Base-by-base conservation (phyloP, 2,888 invertebrate genomes). In the Aspidiotus rigidus region DNA sequence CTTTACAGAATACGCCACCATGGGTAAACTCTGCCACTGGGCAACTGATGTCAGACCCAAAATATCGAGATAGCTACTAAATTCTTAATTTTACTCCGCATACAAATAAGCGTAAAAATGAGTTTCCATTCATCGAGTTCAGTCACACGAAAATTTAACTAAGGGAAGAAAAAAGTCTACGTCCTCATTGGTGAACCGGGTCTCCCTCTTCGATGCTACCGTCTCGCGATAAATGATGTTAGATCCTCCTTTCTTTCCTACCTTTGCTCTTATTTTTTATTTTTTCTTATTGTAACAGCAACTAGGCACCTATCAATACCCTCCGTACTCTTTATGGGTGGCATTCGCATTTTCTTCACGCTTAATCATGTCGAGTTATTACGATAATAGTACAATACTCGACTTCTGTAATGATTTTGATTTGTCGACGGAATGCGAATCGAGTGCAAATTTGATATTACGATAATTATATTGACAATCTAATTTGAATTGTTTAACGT, bases 81-180 rank as follows among this genome's bases (percentile, higher is more conserved):
- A 28, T 28, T 28, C 28, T 6, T 44, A 1, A 28, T 61, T 61
- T 9, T 42, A 16, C 41, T 61, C 11, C 16, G 41, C 61, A 42
- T n/a, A 13, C 6, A 61, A 61, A 17, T 17, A 13, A n/a, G 44
- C 61, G 28, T 44, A 61, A 44, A 42, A 44, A 7, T 41, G 16
- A 42, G 16, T n/a, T 49, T n/a, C 40, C 55, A 64, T 64, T 64
- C 64, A 64, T 64, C 54, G 39, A 28, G 55, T 64, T 55, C 53
- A 64, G 55, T 64, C 64, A 64, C 16, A 64, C 64, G 64, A 55
- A 64, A 64, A 64, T 64, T 64, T 54, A 55, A 41, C 55, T 53
- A 16, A 62, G 49, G 53, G 54, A 54, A 64, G 64, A 64, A 54
- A 53, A 55, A 54, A 15, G n/a, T 54, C 13, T 16, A 54, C 53